A percentile compares a stretch with the other conserved stretches of the same genome.
These are phyloP conservation scores for Sthenelais limicola DNA, from an alignment of 2,888 invertebrate genomes.

Conservation along the genomic window DNA sequence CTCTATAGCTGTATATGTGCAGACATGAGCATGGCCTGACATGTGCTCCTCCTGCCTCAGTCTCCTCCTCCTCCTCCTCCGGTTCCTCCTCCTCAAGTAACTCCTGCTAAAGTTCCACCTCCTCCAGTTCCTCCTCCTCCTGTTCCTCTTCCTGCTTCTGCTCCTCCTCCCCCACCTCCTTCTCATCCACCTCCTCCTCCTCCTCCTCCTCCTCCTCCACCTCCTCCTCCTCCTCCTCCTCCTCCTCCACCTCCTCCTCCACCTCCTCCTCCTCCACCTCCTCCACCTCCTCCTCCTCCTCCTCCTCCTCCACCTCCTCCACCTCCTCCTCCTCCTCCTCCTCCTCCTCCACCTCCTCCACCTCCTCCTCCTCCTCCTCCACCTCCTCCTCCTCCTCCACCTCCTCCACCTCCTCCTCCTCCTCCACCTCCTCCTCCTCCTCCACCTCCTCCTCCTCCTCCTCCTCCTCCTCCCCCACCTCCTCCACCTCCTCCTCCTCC, in stretches of 20 bases:
- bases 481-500: not conserved
- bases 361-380: constrained; percentile 24
- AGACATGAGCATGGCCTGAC: too few relatives aligned
- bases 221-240: constrained; percentile 11
- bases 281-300: constrained; percentile 1
- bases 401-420: not conserved
- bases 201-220: not conserved
- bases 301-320: not conserved
- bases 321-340: constrained; percentile 6
- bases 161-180: too few relatives aligned
- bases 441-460: not conserved
- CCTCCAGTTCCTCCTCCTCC: too few relatives aligned
- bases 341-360: constrained; percentile 29
- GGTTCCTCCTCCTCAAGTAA: too few relatives aligned
- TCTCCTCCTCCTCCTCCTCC: too few relatives aligned
- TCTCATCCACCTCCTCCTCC: constrained; percentile 15
- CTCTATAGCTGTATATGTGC: too few relatives aligned
- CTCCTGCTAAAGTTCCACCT: too few relatives aligned
- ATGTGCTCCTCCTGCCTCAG: too few relatives aligned
- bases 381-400: constrained; percentile 14
- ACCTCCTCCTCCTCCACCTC: constrained; percentile 9
- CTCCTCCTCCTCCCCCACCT: too few relatives aligned
- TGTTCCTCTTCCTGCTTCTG: too few relatives aligned
- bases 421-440: not conserved
- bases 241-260: not conserved